Evolutionary conservation across 1,140 invertebrate species (phyloP), one percentile per base, ranked within the genome.

Genomic region (Lepidurus couesii): DNA sequence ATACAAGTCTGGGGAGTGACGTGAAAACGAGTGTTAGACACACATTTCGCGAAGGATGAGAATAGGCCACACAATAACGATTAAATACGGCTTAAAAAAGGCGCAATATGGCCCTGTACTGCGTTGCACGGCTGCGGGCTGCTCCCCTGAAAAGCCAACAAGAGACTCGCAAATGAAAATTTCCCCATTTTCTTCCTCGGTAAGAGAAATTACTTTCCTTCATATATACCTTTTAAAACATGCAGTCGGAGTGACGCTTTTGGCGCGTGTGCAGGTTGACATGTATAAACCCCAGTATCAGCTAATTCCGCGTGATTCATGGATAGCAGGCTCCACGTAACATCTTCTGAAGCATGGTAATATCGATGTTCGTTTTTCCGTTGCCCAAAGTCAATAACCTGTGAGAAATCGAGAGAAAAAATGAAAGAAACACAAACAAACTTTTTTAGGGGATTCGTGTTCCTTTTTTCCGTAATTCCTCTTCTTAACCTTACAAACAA

Each of bases 221-320:
- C 3, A 3, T 34, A 34, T 34, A 34, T 86, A 92, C 91, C 91
- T 85, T 91, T 92, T 78, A 92, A 86, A 76, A 95, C 92, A 85
- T 94, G 92, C 45, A 94, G 88, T 80, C 91, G 88, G 76, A 93
- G 92, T 84, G 90, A 92, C 44, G 92, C 91, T 73, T 91, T 91
- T 83, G 93, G 91, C 79, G 93, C 87, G 86, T 93, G 93, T 81
- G 92, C 93, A 44, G 93, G 92, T 82, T 89, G 89, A 85, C 93
- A 95, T 65, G 92, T 92, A 85, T 94, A 95, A 85, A 93, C 93
- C 80, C 92, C 92, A n/a, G 83, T 82, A 80, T 80, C 79, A 42
- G 45, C 65, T 13, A 77, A 73, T 26, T 77, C 47, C 16, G 79
- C 79, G 8, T 79, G 77, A 42, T 74, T 73, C 42, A 80, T 80